phyloP scores from a whole-genome alignment of 92 coral and sea anemone species.

The Nematostella vectensis region DNA sequence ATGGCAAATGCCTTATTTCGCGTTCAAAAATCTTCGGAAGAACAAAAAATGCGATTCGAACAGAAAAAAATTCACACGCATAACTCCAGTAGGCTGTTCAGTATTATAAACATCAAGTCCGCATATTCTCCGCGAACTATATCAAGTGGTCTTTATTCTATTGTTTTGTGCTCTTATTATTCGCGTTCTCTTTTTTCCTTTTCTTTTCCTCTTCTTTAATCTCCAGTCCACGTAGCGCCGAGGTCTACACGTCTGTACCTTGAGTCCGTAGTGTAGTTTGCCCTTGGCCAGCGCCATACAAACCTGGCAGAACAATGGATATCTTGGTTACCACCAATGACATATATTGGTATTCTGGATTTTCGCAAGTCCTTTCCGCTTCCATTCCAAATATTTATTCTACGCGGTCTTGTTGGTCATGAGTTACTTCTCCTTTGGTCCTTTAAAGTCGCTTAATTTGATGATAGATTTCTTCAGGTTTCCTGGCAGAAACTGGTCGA shows the following conservation, averaged over 20 bases:
- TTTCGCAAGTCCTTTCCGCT: conserved; percentile 78
- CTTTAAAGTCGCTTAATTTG: conserved; percentile 75
- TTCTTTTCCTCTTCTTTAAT: too few relatives aligned
- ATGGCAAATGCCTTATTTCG: too few relatives aligned
- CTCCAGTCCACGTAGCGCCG: conserved; percentile 73
- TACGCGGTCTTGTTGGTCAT: conserved; percentile 77
- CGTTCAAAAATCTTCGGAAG: too few relatives aligned
- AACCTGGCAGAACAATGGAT: conserved; percentile 91
- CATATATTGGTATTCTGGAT: conserved; percentile 75
- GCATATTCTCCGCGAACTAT: too few relatives aligned
- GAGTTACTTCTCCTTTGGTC: conserved; percentile 67
- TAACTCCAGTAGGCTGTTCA: too few relatives aligned
- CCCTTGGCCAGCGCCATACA: conserved; percentile 93
- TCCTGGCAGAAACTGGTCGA: conserved; percentile 84
- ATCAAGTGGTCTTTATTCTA: too few relatives aligned
- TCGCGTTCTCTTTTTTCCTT: too few relatives aligned
- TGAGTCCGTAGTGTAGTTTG: conserved; percentile 74
- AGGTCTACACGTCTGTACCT: conserved; percentile 69
- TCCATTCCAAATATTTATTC: conserved; percentile 86
- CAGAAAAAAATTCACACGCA: too few relatives aligned
- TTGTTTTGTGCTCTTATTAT: too few relatives aligned
- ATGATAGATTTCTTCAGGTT: conserved; percentile 74
- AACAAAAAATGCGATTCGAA: too few relatives aligned
- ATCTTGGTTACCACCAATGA: conserved; percentile 89
- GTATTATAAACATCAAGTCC: too few relatives aligned